These are phyloP conservation scores for Enchytraeus crypticus DNA, from an alignment of 2,888 invertebrate genomes.

Conservation along the genomic window DNA sequence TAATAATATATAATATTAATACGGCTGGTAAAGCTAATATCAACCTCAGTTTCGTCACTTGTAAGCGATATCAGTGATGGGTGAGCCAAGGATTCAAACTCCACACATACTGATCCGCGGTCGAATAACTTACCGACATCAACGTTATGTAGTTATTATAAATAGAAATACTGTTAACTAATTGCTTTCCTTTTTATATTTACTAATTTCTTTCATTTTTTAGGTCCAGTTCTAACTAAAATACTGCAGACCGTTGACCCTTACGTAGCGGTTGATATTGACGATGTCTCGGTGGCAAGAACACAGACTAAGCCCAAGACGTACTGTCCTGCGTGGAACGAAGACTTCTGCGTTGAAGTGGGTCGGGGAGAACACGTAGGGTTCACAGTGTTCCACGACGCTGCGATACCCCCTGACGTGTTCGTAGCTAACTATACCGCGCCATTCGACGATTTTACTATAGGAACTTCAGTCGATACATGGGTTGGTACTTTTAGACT, in stretches of 20 bases:
- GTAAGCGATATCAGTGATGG: no score
- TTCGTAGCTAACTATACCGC: conserved; percentile 97
- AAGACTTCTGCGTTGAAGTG: conserved; percentile 81
- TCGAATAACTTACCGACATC: no score
- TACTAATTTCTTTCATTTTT: no score
- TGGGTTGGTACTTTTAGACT: conserved; percentile 65
- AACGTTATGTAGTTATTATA: neutral
- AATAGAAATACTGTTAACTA: neutral
- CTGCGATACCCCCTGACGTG: conserved; percentile 94
- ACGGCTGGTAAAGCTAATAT: no score
- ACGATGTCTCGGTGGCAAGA: conserved; percentile 83
- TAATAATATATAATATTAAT: no score
- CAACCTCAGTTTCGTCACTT: no score
- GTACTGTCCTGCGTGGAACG: conserved; percentile 91
- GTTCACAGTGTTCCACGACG: conserved; percentile 96
- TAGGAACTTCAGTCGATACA: conserved; percentile 60
- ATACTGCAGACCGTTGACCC: conserved; percentile 75
- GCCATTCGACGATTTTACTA: conserved; percentile 79
- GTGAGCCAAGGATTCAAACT: no score
- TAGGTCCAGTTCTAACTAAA: no score
- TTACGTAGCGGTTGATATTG: conserved; percentile 90
- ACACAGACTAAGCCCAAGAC: conserved; percentile 87
- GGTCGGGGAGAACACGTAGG: conserved; percentile 82
- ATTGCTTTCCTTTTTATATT: neutral
- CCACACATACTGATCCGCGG: no score